Percentiles rank a stretch among this genome's conserved stretches.
These are phyloP conservation scores for Monoplex corrugatus DNA, from an alignment of 2,888 invertebrate genomes.

Conservation along the genomic window DNA sequence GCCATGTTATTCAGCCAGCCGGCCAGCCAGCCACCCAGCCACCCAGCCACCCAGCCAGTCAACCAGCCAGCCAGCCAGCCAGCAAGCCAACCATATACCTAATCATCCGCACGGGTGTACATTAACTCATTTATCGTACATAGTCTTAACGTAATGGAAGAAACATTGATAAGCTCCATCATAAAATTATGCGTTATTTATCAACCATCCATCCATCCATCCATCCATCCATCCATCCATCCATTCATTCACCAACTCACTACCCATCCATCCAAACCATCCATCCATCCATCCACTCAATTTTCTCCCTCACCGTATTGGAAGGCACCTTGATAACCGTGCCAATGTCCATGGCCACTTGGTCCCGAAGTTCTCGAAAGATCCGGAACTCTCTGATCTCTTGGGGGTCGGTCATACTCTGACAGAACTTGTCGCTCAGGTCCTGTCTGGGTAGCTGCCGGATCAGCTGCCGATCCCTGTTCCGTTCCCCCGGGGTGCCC, in stretches of 20 bases:
- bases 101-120: too few species aligned
- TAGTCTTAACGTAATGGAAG: too few species aligned
- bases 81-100: too few species aligned
- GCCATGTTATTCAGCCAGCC: too few species aligned
- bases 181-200: not conserved
- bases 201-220: too few species aligned
- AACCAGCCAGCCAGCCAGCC: too few species aligned
- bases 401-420: conserved; percentile 77
- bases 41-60: too few species aligned
- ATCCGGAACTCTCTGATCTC: conserved; percentile 89
- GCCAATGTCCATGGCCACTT: conserved; percentile 97
- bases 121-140: too few species aligned
- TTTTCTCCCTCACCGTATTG: conserved; percentile 63
- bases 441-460: conserved; percentile 93
- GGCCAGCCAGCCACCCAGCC: too few species aligned
- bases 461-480: conserved; percentile 91
- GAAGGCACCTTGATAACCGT: conserved; percentile 81
- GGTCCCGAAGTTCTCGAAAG: conserved; percentile 96
- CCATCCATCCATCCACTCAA: too few species aligned
- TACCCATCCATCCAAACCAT: not conserved
- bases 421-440: conserved; percentile 93
- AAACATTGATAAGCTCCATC: not conserved
- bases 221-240: too few species aligned
- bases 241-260: not conserved
- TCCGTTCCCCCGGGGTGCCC: conserved; percentile 89